phyloP scores from a whole-genome alignment of 1,140 invertebrate species.

The Hypsibius dujardini region DNA sequence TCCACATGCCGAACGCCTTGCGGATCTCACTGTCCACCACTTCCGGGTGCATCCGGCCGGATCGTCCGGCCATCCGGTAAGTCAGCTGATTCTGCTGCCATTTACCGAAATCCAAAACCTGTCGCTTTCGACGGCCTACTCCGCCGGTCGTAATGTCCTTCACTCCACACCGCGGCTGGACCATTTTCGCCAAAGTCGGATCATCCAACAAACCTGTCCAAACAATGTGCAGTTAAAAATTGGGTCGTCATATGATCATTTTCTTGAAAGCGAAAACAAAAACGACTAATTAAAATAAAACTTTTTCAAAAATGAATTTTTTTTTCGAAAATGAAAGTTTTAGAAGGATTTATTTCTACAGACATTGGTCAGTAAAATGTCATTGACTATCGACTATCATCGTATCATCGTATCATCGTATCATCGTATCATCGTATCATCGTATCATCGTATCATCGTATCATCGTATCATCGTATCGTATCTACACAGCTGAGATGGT shows the following conservation, averaged over 20 bases:
- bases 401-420: no score
- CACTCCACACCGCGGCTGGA: conserved; percentile 32
- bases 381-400: no score
- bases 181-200: conserved; percentile 56
- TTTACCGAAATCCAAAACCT: conserved; percentile 8
- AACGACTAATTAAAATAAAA: background rate
- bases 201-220: conserved; percentile 55
- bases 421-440: no score
- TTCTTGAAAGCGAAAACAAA: background rate
- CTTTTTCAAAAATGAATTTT: no score
- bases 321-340: no score
- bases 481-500: no score
- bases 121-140: background rate
- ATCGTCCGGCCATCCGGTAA: background rate
- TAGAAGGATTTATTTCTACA: no score
- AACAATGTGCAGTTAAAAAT: background rate
- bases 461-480: no score
- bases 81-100: conserved; percentile 8
- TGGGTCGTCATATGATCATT: background rate
- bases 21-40: background rate
- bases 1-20: conserved; percentile 1
- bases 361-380: no score
- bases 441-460: no score
- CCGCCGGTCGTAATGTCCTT: conserved; percentile 27
- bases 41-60: background rate